These are phyloP conservation scores for Diadegma fenestrale DNA, from an alignment of 2,888 invertebrate species.

Conservation along the genomic window DNA sequence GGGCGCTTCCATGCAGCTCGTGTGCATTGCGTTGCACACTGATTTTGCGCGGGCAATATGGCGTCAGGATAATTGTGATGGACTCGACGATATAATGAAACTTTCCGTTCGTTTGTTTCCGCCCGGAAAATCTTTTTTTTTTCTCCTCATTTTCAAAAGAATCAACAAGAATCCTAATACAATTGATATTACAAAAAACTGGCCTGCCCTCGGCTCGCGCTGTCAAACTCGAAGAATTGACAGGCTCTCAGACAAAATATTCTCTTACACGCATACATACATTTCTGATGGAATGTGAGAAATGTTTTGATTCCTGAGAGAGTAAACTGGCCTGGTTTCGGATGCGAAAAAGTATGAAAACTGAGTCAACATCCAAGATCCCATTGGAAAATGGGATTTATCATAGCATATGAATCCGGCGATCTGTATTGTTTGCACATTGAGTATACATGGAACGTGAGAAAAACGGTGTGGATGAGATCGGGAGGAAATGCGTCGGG, in stretches of 20 bases:
- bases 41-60: slow-evolving; percentile 29
- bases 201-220: no score
- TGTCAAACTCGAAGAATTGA: no score
- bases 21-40: slow-evolving; percentile 31
- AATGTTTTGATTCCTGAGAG: no score
- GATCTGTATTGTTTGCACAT: slow-evolving; percentile 18
- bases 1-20: slow-evolving; percentile 52
- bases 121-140: not conserved
- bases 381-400: slow-evolving; percentile 6
- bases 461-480: slow-evolving; percentile 20
- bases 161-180: not conserved
- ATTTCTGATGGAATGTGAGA: no score
- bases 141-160: not conserved
- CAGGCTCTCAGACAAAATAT: not conserved
- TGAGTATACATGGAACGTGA: slow-evolving; percentile 25
- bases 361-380: slow-evolving; percentile 5
- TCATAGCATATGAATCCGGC: slow-evolving; percentile 3
- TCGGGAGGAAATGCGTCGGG: not conserved
- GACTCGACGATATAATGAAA: not conserved
- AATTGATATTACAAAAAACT: not conserved
- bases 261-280: no score
- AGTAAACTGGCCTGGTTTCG: not conserved
- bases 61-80: not conserved
- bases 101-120: not conserved
- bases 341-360: not conserved